These are phyloP conservation scores for Craseonycteris thonglongyai DNA, from an alignment of 2,113 vertebrate species.

Conservation along the genomic window DNA sequence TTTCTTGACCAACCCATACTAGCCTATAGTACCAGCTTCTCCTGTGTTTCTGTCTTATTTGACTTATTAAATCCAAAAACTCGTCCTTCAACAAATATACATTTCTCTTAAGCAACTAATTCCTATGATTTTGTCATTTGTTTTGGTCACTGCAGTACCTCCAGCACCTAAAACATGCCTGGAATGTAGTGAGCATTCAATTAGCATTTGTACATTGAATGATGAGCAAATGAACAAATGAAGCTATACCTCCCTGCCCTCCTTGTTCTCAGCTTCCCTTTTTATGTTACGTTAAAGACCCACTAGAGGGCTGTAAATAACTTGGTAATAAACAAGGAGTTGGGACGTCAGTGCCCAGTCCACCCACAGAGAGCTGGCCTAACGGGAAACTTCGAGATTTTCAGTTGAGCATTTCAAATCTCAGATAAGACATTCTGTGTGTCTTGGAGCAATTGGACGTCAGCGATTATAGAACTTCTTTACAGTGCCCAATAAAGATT, in stretches of 20 bases:
- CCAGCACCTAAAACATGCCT: not conserved
- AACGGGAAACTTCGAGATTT: not conserved
- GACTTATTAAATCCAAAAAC: not conserved
- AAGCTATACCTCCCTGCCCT: not conserved
- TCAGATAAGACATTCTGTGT: not conserved
- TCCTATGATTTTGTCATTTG: not conserved
- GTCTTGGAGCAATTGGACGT: not conserved
- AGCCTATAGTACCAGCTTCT: not conserved
- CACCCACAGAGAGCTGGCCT: not conserved
- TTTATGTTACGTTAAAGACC: not conserved
- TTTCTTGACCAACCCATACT: too few species aligned
- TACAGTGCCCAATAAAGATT: not conserved
- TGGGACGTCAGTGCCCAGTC: fast-evolving
- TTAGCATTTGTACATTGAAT: not conserved
- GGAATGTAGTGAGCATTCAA: not conserved
- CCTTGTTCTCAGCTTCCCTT: not conserved
- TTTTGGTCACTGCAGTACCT: not conserved
- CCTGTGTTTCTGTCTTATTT: not conserved
- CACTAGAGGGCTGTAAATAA: constrained; percentile 42
- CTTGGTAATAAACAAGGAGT: fast-evolving
- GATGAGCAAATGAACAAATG: not conserved
- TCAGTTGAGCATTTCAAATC: not conserved
- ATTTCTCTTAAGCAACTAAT: not conserved
- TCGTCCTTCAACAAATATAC: not conserved
- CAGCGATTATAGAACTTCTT: not conserved